phyloP scores from a whole-genome alignment of 1,140 invertebrate genomes.

The Apis dorsata region DNA sequence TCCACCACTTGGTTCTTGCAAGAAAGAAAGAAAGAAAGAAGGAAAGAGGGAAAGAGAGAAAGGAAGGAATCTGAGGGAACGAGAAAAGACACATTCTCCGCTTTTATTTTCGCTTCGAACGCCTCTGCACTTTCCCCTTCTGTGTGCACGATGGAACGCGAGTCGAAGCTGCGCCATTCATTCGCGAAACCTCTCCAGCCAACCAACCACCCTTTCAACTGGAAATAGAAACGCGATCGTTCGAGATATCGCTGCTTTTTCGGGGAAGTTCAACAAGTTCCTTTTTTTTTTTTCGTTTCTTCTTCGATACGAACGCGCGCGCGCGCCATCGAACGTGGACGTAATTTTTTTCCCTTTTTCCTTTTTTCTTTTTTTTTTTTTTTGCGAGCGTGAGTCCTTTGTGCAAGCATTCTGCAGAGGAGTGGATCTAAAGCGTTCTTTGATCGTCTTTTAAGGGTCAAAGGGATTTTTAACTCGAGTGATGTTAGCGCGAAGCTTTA shows the following conservation, averaged over 20 bases:
- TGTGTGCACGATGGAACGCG: constrained; percentile 19
- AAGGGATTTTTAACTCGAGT: neutral
- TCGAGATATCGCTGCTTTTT: constrained; percentile 28
- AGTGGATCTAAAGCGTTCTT: neutral
- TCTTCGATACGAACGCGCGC: no score
- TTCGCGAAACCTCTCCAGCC: constrained; percentile 41
- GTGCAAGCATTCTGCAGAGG: neutral
- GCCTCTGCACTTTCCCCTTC: constrained; percentile 33
- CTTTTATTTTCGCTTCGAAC: constrained; percentile 52
- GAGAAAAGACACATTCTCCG: neutral
- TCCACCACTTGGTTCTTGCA: constrained; percentile 14
- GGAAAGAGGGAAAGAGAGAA: no score
- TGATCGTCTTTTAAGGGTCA: neutral
- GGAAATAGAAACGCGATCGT: constrained; percentile 44
- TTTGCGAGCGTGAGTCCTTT: neutral
- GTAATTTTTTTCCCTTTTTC: neutral
- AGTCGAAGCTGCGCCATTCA: constrained; percentile 50
- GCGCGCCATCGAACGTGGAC: neutral
- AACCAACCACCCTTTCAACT: constrained; percentile 29
- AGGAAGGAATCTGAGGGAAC: neutral
- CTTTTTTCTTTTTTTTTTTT: no score
- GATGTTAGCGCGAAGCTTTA: neutral
- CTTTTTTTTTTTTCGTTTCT: neutral
- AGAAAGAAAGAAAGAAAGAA: no score
- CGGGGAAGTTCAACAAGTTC: constrained; percentile 21